Base-by-base conservation (phyloP, 2,113 vertebrate genomes). In the Brienomyrus longianalis region DNA sequence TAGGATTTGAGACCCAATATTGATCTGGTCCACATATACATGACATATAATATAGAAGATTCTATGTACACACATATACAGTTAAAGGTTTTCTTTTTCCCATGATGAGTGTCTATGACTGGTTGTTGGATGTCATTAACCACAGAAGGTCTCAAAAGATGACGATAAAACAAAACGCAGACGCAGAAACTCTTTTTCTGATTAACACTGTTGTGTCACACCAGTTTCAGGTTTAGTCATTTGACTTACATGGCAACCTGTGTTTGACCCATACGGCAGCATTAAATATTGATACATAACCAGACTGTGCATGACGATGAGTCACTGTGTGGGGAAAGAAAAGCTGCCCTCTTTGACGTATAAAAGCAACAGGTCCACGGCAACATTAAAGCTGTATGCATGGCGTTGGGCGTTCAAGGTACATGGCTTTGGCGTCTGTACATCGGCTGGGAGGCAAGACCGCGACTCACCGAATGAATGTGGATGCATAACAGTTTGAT, bases 1-100 rank as follows among this genome's bases (percentile, higher is more conserved):
- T 62, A 91, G 89, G 92, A 93, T 95, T 95, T 95, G 23, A 47
- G 21, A 31, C 52, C 94, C 94, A 96, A 95, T 96, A 96, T 93
- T 89, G 95, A 96, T 95, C 94, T 96, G 91, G 95, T 96, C 95
- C 95, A 96, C 96, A 96, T 96, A 96, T 96, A 97, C 95, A 97
- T 95, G 92, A 95, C 89, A 94, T 93, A 93, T 94, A 94, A 94
- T 94, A 94, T 92, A 92, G 92, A 89, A 84, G 52, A 47, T 85
- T 85, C 89, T 85, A 89, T 89, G 43, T 83, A 89, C 89, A 89
- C 52, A 83, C 88, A 89, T 89, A 74, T 88, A 89, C 88, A 89
- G 45, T 48, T 47, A 56, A 89, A 59, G 23, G 89, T 59, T 89
- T 66, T 62, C 23, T 84, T 84, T 85, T n/a, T 31, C 23, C 47